Percentiles rank a stretch among this genome's conserved stretches.
These are phyloP conservation scores for Epinotia nisella DNA, from an alignment of 2,888 invertebrate genomes.

Conservation along the genomic window DNA sequence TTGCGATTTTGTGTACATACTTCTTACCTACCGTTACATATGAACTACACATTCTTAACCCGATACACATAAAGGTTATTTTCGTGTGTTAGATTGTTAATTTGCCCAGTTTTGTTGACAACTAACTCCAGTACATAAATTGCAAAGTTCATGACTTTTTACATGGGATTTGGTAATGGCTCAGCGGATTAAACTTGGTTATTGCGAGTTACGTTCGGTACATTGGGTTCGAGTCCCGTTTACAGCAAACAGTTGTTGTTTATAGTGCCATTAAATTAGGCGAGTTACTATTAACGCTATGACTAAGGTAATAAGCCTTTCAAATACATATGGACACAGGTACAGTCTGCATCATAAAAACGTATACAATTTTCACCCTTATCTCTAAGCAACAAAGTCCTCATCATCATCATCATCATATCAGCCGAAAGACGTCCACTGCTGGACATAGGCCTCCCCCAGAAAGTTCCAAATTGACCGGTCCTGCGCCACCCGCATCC, in stretches of 20 bases:
- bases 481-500: no score
- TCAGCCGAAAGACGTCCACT: no score
- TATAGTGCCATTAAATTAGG: conserved; percentile 12
- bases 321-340: not conserved
- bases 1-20: conserved; percentile 59
- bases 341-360: not conserved
- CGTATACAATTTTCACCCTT: not conserved
- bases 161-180: conserved; percentile 22
- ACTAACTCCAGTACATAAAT: conserved; percentile 39
- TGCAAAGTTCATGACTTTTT: conserved; percentile 40
- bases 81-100: conserved; percentile 11
- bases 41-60: conserved; percentile 10
- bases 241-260: conserved; percentile 15
- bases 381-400: no score
- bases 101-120: conserved; percentile 40
- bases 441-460: no score
- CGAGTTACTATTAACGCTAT: not conserved
- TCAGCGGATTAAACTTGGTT: conserved; percentile 25
- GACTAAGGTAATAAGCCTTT: not conserved
- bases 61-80: conserved; percentile 9
- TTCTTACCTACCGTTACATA: conserved; percentile 29
- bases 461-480: no score
- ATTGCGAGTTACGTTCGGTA: conserved; percentile 15
- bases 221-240: conserved; percentile 30
- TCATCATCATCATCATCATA: no score